Conservation (phyloP, 2,113 vertebrate genomes). For the Tachycineta bicolor region DNA sequence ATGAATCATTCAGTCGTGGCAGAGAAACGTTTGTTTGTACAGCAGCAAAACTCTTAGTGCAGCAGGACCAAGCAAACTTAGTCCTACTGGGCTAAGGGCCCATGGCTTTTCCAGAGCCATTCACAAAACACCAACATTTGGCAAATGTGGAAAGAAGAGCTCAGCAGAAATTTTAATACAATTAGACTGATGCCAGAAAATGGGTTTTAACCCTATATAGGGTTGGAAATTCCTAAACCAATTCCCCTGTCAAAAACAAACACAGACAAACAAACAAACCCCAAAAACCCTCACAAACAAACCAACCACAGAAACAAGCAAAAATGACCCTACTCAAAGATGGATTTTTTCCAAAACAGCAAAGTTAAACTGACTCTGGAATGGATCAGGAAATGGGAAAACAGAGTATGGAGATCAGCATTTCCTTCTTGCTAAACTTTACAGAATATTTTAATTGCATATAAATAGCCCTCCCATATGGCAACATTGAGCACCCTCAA, state of each 20-base stretch:
- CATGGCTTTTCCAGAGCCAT: background rate
- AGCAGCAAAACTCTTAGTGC: background rate
- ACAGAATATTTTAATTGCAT: background rate
- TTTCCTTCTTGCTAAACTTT: background rate
- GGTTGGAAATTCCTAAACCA: background rate
- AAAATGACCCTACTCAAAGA: background rate
- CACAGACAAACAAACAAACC: too few relatives aligned
- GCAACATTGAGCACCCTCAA: background rate
- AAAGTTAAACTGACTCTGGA: background rate
- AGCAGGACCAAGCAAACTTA: too few relatives aligned
- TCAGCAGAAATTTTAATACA: background rate
- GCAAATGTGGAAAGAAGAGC: background rate
- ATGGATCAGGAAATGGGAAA: background rate
- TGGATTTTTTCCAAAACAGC: background rate
- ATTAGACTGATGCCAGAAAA: background rate
- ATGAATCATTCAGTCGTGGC: background rate
- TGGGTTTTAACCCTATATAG: fast-evolving
- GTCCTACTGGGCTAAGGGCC: background rate
- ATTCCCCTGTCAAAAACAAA: background rate
- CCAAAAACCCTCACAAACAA: too few relatives aligned
- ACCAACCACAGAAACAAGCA: background rate
- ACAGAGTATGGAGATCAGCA: background rate
- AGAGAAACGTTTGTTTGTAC: background rate
- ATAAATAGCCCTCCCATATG: background rate
- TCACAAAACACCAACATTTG: background rate